Percentiles rank a stretch among this genome's conserved stretches.
Evolutionary conservation across 2,797 vertebrate genomes (phyloP).

Genomic region (Phalanger gymnotis): DNA sequence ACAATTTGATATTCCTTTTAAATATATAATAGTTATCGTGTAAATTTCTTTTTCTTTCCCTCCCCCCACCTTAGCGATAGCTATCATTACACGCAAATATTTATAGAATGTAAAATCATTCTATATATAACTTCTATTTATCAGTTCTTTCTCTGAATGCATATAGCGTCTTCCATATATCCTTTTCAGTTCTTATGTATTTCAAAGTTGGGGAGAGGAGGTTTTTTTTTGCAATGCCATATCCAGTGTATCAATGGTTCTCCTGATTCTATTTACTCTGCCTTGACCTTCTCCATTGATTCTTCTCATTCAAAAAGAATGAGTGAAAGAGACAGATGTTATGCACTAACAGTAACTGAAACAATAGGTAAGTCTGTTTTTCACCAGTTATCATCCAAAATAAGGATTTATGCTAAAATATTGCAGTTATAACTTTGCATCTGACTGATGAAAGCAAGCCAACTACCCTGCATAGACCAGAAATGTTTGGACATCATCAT

Average conservation of each 20-base stretch:
- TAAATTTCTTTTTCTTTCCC: too few species aligned
- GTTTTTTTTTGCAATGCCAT: neutral
- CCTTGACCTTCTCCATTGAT: neutral
- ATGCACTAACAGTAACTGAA: neutral
- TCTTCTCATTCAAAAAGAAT: neutral
- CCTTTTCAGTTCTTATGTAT: neutral
- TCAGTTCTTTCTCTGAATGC: too few species aligned
- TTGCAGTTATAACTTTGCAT: neutral
- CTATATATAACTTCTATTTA: too few species aligned
- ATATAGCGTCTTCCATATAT: too few species aligned
- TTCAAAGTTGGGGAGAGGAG: neutral
- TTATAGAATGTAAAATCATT: too few species aligned
- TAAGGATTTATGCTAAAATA: neutral
- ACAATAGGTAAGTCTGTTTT: neutral
- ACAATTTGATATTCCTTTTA: too few species aligned
- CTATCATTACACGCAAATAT: too few species aligned
- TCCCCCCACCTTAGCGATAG: too few species aligned
- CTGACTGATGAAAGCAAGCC: neutral
- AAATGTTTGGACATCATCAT: neutral
- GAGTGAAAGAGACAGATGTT: neutral
- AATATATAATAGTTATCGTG: too few species aligned
- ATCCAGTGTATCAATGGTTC: neutral
- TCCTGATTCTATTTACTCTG: neutral
- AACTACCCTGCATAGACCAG: neutral
- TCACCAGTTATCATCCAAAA: neutral